These are phyloP conservation scores for Amblyjoppa proteus DNA, from an alignment of 2,888 invertebrate genomes.

Conservation along the genomic window DNA sequence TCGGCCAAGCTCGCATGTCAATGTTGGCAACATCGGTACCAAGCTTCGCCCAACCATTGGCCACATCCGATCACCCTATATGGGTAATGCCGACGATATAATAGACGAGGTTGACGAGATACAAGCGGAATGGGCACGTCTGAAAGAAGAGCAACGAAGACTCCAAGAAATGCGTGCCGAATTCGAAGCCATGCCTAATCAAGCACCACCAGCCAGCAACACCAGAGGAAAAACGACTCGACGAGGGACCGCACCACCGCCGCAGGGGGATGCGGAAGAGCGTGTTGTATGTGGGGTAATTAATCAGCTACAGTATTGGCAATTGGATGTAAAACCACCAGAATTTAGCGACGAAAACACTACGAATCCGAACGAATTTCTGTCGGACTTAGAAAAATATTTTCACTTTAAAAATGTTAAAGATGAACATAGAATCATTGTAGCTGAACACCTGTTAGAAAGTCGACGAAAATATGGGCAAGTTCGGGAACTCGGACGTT, in stretches of 20 bases:
- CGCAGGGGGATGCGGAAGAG: constrained; percentile 25
- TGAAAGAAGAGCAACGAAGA: background rate
- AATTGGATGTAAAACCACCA: constrained; percentile 51
- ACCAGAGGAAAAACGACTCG: constrained; percentile 3
- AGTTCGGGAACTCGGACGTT: constrained; percentile 33
- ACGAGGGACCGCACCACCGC: background rate
- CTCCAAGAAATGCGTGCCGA: constrained; percentile 6
- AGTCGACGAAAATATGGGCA: constrained; percentile 48
- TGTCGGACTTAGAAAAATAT: constrained; percentile 48
- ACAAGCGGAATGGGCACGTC: background rate
- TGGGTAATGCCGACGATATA: background rate
- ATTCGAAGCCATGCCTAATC: background rate
- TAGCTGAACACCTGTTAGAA: constrained; percentile 29
- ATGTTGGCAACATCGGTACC: too few relatives aligned
- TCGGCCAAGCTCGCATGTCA: too few relatives aligned
- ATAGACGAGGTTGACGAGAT: background rate
- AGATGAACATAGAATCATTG: constrained; percentile 26
- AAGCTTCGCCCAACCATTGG: too few relatives aligned
- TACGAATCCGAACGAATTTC: constrained; percentile 45
- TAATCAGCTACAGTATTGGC: constrained; percentile 50
- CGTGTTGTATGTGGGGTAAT: constrained; percentile 41
- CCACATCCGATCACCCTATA: too few relatives aligned
- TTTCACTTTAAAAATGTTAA: constrained; percentile 37
- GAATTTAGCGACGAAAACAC: constrained; percentile 44
- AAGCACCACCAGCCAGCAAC: background rate